phyloP scores from a whole-genome alignment of 2,113 vertebrate species.

The Tupaia chinensis region DNA sequence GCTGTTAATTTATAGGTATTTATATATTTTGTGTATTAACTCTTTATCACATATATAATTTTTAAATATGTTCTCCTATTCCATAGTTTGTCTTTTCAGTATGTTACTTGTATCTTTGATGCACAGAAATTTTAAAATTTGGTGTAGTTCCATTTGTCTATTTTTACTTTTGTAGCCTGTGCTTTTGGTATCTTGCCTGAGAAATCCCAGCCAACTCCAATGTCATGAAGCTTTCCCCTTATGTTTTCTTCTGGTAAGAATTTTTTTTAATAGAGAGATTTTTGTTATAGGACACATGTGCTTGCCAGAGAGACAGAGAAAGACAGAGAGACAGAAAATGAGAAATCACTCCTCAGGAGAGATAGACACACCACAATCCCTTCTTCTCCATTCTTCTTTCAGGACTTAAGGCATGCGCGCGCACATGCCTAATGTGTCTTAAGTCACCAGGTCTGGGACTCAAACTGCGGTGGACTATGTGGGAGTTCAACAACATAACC shows the following conservation, averaged over 20 bases:
- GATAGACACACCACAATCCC: too few species aligned
- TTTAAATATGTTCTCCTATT: neutral
- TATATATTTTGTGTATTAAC: neutral
- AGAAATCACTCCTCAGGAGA: too few species aligned
- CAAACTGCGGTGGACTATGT: too few species aligned
- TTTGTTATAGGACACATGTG: too few species aligned
- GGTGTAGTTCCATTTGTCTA: neutral
- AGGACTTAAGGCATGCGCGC: too few species aligned
- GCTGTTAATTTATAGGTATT: neutral
- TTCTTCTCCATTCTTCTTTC: too few species aligned
- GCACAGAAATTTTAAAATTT: neutral
- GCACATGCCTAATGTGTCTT: too few species aligned
- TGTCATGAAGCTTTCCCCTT: neutral
- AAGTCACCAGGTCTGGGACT: too few species aligned
- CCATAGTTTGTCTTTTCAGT: neutral
- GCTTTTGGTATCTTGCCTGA: neutral
- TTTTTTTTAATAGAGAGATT: neutral
- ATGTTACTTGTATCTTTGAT: neutral
- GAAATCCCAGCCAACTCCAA: neutral
- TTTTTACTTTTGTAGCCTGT: conserved; percentile 30
- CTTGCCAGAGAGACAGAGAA: too few species aligned
- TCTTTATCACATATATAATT: neutral
- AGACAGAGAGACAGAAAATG: too few species aligned
- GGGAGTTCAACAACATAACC: too few species aligned
- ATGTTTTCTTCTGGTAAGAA: neutral